A percentile compares a stretch with the other conserved stretches of the same genome.
phyloP scores from a whole-genome alignment of 2,113 vertebrate species.

The Megaleporinus macrocephalus region DNA sequence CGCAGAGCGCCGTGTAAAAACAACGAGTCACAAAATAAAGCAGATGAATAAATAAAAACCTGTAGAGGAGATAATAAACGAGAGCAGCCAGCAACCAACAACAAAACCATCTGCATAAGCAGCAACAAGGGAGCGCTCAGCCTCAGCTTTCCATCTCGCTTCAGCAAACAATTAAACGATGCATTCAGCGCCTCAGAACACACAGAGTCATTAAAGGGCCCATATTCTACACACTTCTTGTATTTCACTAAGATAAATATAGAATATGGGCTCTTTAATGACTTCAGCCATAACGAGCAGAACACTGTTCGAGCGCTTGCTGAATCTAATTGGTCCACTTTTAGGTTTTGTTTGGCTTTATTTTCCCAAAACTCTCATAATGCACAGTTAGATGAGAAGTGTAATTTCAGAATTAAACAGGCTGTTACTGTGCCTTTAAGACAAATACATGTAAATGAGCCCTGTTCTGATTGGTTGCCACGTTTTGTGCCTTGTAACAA shows the following conservation, averaged over 20 bases:
- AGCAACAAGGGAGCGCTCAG: neutral
- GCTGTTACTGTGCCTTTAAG: neutral
- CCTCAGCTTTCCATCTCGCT: neutral
- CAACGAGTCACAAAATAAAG: neutral
- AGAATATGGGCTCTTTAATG: too few relatives aligned
- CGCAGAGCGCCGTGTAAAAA: neutral
- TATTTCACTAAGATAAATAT: neutral
- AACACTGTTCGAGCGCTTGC: neutral
- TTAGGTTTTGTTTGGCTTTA: neutral
- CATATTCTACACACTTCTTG: neutral
- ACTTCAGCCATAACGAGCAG: neutral
- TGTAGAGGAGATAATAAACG: slow-evolving; percentile 1
- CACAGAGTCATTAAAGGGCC: neutral
- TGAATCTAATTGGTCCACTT: neutral
- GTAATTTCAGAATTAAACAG: neutral
- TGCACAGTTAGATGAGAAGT: too few relatives aligned
- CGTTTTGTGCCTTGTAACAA: too few relatives aligned
- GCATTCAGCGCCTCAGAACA: neutral
- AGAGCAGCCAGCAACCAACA: neutral
- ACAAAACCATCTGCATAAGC: neutral
- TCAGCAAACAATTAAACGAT: neutral
- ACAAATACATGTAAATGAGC: too few relatives aligned
- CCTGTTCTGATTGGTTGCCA: too few relatives aligned
- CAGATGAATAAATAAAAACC: neutral
- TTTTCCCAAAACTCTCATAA: too few relatives aligned